Base-by-base conservation (phyloP, 2,888 invertebrate species). In the Ochropleura leucogaster region DNA sequence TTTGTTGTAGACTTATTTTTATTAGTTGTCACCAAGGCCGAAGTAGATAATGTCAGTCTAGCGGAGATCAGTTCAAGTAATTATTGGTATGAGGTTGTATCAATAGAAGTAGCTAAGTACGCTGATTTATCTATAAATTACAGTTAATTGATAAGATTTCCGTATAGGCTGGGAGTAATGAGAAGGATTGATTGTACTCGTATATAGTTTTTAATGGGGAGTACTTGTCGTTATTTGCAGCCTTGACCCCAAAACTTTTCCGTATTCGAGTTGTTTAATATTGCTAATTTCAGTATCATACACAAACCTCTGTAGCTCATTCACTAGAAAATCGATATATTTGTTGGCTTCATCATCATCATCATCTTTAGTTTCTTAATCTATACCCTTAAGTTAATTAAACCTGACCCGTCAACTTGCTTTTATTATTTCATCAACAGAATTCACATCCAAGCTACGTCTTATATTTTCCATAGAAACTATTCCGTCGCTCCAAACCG, bases 1-100 rank as follows among this genome's bases (percentile, higher is more conserved):
- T 69, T 86, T 85, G 70, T 82, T 70, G 42, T 64, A n/a, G 67
- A 18, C 60, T 74, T 74, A 84, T 76, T 86, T 82, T 80, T 78
- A 73, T 65, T 70, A 59, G 72, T 40, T 10, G 69, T 72, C 72
- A 16, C 60, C 87, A 84, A 84, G 87, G 85, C n/a, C 42, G 42
- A 6, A 8, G 49, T 55, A 62, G 60, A 59, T 67, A 74, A 57
- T 60, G 46, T 60, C 44, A 47, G 30, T 65, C 59, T 67, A 53
- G 44, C 10, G 20, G 46, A 77, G 44, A 85, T 73, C 65, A 30
- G 77, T 77, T 73, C 59, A 44, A 77, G 47, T 77, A 73, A 77
- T 83, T 85, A 62, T 83, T 82, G 59, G 51, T 55, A 51, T 57
- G 70, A 73, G 73, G 83, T 68, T 82, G 85, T 73, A 77, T 82